These are phyloP conservation scores for Crepidodera aurea DNA, from an alignment of 2,888 invertebrate genomes.

Conservation along the genomic window DNA sequence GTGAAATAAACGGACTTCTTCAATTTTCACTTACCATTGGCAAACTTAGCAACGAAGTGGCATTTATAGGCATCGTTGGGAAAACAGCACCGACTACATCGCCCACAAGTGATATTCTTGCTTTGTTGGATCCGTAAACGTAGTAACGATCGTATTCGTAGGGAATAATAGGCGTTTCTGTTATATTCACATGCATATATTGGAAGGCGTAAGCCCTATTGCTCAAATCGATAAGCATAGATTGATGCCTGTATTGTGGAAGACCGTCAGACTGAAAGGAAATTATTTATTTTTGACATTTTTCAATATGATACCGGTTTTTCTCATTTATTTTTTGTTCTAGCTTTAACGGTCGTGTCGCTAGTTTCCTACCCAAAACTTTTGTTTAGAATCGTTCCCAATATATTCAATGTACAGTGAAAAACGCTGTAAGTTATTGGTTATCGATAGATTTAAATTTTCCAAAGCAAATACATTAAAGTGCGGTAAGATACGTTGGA, in stretches of 20 bases:
- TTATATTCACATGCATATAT: constrained; percentile 95
- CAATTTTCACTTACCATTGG: constrained; percentile 71
- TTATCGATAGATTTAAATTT: too few species aligned
- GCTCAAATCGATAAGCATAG: constrained; percentile 89
- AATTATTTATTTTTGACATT: neutral
- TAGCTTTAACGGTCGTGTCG: too few species aligned
- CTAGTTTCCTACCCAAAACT: too few species aligned
- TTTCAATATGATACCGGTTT: too few species aligned
- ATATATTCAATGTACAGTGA: too few species aligned
- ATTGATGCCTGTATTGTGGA: constrained; percentile 91
- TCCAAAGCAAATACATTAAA: too few species aligned
- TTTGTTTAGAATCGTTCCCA: too few species aligned
- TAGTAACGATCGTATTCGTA: constrained; percentile 89
- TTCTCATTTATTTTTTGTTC: too few species aligned
- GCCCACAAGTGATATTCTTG: constrained; percentile 83
- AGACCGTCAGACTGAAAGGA: constrained; percentile 81
- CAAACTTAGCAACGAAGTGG: constrained; percentile 78
- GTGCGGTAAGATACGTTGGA: too few species aligned
- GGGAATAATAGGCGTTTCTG: constrained; percentile 91
- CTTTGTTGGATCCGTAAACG: constrained; percentile 91
- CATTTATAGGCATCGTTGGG: constrained; percentile 91
- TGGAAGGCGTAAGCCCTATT: constrained; percentile 91
- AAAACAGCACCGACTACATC: constrained; percentile 94
- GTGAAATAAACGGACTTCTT: too few species aligned
- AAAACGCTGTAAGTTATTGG: too few species aligned